Conservation (phyloP, 2,113 vertebrate species). For the Fulica atra region DNA sequence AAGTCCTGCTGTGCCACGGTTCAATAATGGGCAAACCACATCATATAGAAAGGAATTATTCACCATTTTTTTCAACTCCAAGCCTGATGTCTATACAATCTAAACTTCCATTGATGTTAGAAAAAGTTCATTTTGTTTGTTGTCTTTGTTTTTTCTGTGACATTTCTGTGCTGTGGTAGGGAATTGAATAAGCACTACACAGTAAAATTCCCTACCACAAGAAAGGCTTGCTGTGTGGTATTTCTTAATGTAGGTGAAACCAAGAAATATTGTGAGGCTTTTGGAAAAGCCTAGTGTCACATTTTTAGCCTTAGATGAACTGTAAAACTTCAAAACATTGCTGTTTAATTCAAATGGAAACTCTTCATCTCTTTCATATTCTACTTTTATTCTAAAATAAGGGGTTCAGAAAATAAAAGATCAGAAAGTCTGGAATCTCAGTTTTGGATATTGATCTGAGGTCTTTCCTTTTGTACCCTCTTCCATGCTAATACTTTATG, state of each 20-base stretch:
- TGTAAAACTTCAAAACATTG: not conserved
- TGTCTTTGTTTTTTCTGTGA: not conserved
- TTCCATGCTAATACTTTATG: not conserved
- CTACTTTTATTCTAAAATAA: not conserved
- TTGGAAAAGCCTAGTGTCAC: slow-evolving; percentile 31
- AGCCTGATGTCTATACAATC: not conserved
- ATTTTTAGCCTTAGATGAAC: slow-evolving; percentile 55
- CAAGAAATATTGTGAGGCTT: slow-evolving; percentile 37
- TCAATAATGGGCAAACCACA: slow-evolving; percentile 9
- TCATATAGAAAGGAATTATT: not conserved
- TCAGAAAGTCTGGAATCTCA: not conserved
- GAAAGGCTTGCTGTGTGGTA: slow-evolving; percentile 47
- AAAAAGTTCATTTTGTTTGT: not conserved
- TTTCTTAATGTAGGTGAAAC: slow-evolving; percentile 64
- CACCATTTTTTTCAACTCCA: not conserved
- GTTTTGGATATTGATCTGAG: not conserved
- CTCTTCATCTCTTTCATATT: not conserved
- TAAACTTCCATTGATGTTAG: slow-evolving; percentile 3
- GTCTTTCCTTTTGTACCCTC: not conserved
- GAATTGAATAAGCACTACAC: not conserved
- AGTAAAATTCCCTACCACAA: slow-evolving; percentile 45
- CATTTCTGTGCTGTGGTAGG: slow-evolving; percentile 15
- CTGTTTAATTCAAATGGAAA: not conserved
- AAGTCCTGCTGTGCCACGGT: not conserved
- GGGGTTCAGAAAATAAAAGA: not conserved